A percentile compares a stretch with the other conserved stretches of the same genome.
Conservation (phyloP, 2,888 invertebrate species). For the Drosophila mulleri region DNA sequence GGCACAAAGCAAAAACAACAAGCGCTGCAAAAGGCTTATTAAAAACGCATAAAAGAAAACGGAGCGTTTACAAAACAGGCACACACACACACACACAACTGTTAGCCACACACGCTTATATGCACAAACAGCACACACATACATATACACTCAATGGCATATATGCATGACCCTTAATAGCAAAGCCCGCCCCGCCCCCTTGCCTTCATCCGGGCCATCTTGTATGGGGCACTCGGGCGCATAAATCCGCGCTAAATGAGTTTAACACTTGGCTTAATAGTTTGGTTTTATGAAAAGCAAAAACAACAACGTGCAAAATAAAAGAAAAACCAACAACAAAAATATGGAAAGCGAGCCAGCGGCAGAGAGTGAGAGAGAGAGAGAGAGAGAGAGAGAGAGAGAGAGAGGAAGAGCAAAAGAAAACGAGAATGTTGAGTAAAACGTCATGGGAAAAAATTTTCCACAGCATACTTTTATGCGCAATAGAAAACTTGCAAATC, state of each 20-base stretch:
- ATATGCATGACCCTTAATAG: slow-evolving; percentile 43
- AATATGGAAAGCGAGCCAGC: slow-evolving; percentile 44
- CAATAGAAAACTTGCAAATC: slow-evolving; percentile 80
- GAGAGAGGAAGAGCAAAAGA: slow-evolving; percentile 40
- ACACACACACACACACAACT: slow-evolving; percentile 16
- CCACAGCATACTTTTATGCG: slow-evolving; percentile 79
- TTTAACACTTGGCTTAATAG: slow-evolving; percentile 79
- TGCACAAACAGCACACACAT: slow-evolving; percentile 39
- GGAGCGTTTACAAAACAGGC: slow-evolving; percentile 73
- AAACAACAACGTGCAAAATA: slow-evolving; percentile 39
- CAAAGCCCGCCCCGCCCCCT: neutral
- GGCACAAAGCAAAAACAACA: slow-evolving; percentile 67
- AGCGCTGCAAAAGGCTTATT: slow-evolving; percentile 75
- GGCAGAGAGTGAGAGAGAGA: neutral
- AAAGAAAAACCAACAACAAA: slow-evolving; percentile 29
- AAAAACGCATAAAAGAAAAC: slow-evolving; percentile 78
- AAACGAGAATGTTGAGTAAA: slow-evolving; percentile 59
- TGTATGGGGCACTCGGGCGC: slow-evolving; percentile 76
- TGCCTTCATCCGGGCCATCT: slow-evolving; percentile 30
- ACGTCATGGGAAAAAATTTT: slow-evolving; percentile 67
- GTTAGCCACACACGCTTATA: slow-evolving; percentile 26
- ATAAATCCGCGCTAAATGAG: slow-evolving; percentile 81
- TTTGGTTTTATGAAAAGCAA: slow-evolving; percentile 80
- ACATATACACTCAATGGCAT: slow-evolving; percentile 31
- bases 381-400: slow-evolving; percentile 21